Percentiles rank a stretch among this genome's conserved stretches.
phyloP scores from a whole-genome alignment of 2,797 vertebrate genomes.

The Mastacembelus armatus region DNA sequence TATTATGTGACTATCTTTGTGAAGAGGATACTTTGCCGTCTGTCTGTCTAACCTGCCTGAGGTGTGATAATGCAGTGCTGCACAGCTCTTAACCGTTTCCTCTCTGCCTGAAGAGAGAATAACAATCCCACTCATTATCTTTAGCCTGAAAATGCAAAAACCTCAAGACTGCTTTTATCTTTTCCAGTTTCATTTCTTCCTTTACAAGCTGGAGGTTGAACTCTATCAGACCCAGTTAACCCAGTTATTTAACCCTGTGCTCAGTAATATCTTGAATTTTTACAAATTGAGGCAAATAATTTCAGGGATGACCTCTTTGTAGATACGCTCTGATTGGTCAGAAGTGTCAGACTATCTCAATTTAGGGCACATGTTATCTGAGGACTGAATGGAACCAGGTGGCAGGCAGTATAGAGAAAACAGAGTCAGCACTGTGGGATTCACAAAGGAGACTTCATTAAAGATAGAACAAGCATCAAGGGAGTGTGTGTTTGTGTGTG shows the following conservation, averaged over 20 bases:
- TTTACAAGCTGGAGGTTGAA: background rate
- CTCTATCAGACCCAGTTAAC: background rate
- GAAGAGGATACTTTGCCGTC: background rate
- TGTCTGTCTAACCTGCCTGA: slow-evolving; percentile 1
- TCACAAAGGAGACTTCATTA: slow-evolving; percentile 65
- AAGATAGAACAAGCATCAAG: slow-evolving; percentile 56
- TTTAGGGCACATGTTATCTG: slow-evolving; percentile 48
- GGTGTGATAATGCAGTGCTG: slow-evolving; percentile 17
- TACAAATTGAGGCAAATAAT: slow-evolving; percentile 4
- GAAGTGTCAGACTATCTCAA: slow-evolving; percentile 11
- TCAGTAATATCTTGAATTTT: background rate
- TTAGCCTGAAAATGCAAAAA: background rate
- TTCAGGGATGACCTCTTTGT: slow-evolving; percentile 10
- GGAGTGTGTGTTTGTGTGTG: slow-evolving; percentile 8
- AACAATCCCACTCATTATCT: slow-evolving; percentile 27
- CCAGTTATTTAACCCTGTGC: background rate
- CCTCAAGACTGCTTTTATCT: slow-evolving; percentile 1
- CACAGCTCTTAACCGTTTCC: slow-evolving; percentile 17
- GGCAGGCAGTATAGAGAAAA: slow-evolving; percentile 48
- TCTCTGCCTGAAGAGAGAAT: slow-evolving; percentile 15
- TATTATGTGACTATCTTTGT: background rate
- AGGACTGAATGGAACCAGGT: slow-evolving; percentile 58
- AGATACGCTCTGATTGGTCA: background rate
- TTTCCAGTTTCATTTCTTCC: background rate
- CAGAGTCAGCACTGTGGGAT: slow-evolving; percentile 34